Base-by-base conservation (phyloP, 2,888 invertebrate species). In the Ochropacha duplaris region DNA sequence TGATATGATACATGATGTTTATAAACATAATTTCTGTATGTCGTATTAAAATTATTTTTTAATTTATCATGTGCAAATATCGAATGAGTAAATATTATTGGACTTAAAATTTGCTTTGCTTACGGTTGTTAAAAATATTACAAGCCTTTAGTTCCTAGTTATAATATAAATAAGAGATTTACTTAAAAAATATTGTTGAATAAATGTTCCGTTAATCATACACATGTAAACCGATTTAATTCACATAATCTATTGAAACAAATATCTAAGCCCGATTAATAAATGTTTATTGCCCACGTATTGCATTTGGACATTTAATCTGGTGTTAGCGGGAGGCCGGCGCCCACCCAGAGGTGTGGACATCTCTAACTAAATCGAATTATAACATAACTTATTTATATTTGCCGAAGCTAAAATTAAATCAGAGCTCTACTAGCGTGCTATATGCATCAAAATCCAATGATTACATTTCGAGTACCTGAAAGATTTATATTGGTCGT, bases 311-410 rank as follows among this genome's bases (percentile, higher is more conserved):
- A 82, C 74, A 79, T 85, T 82, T 87, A 86, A 86, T 88, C 79
- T 79, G 76, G 74, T 76, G 81, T 76, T 87, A 80, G 89, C 90
- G 86, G 90, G 89, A 81, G 88, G 75, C 81, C 88, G 78, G 76
- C 79, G 87, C 84, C 90, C 91, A 91, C 91, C 91, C 92, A 90
- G 83, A 89, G 90, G 87, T 87, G 87, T 87, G 83, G 88, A 89
- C 89, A 86, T 83, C 73, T 84, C 76, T 68, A 77, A 86, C 84
- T 79, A 89, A 88, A 89, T 88, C 88, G 83, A 89, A 89, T 88
- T 88, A 88, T 82, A 83, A 73, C 72, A 72, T 61, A 67, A 80
- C 82, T 72, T 71, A 69, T 65, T 66, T 62, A 58, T 54, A 56
- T 55, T 61, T 73, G 62, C 67, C 51, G 56, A 60, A 59, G 19